Base-by-base conservation (phyloP, 2,113 vertebrate genomes). In the Ellobius talpinus region DNA sequence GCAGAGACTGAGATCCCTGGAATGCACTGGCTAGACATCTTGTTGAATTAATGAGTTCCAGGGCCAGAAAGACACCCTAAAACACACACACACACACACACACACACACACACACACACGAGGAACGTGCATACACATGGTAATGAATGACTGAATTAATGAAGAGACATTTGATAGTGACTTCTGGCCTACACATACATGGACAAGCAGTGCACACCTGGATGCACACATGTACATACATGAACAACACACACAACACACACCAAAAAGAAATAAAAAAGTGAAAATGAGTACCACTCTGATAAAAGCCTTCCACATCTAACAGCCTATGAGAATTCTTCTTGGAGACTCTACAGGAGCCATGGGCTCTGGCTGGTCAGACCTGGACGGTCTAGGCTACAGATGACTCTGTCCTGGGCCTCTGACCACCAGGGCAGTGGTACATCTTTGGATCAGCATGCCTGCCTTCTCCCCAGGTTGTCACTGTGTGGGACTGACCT, bases 391-490 rank as follows among this genome's bases (percentile, higher is more conserved):
- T 26, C 13, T 36, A 50, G 97, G 93, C 97, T 96, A 90, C 96
- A 97, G 97, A 96, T 97, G 97, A 97, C 97, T 98, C 97, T 94
- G 72, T 91, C 95, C 87, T 97, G 96, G 95, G 93, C 91, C 97
- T 92, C 92, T 96, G 74, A 65, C 97, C 52, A 61, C 93, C 97
- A 97, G 92, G 89, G 95, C 93, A 96, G 98, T 97, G 90, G 96
- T 97, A 97, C 88, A 90, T 97, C 29, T 74, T 87, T 36, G 90
- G 97, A 72, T 91, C 58, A 85, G 72, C 68, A 52, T 94, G 90
- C 96, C 94, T 97, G 91, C 93, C 96, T 96, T 91, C 97, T 93
- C 95, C 94, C 92, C 86, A 90, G 94, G 91, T 87, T 96, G 97
- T 97, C 82, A 68, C 95, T 97, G 47, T 45, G 68, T 10, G 76